Percentiles rank a stretch among this genome's conserved stretches.
Evolutionary conservation across 2,888 invertebrate species (phyloP).

Genomic region (Thera obeliscata): DNA sequence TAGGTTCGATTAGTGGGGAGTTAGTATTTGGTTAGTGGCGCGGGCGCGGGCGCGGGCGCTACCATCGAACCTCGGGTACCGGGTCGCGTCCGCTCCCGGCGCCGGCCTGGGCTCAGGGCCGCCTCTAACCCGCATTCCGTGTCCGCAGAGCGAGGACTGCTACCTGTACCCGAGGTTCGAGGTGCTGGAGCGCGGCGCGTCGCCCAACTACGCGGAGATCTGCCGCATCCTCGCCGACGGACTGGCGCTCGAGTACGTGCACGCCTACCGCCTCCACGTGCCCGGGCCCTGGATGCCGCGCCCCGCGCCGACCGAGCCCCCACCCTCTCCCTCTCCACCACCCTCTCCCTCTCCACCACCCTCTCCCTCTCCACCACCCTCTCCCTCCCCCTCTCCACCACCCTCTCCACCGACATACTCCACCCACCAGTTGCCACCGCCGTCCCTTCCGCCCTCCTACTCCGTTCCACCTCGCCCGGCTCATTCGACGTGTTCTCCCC

Average conservation of each 20-base stretch:
- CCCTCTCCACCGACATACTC: no score
- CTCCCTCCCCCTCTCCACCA: background rate
- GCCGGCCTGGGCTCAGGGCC: conserved; percentile 4
- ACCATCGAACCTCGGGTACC: conserved; percentile 20
- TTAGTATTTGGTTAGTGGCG: no score
- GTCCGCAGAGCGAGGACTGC: conserved; percentile 68
- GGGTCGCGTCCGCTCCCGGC: conserved; percentile 6
- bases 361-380: background rate
- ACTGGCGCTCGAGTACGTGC: conserved; percentile 72
- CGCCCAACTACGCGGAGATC: conserved; percentile 74
- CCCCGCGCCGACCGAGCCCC: conserved; percentile 20
- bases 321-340: conserved; percentile 12
- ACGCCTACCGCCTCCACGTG: conserved; percentile 72
- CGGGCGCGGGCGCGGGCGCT: background rate
- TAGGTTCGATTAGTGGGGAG: background rate
- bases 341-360: conserved; percentile 10
- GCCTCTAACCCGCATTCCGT: conserved; percentile 39
- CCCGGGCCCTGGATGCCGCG: conserved; percentile 56
- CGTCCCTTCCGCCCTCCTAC: no score
- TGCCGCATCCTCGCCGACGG: conserved; percentile 70
- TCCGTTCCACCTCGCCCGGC: no score
- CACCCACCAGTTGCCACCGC: no score
- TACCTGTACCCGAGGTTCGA: conserved; percentile 82
- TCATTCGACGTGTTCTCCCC: no score
- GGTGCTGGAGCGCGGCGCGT: conserved; percentile 79